Base-by-base conservation (phyloP, 2,888 invertebrate species). In the Netelia virgata region DNA sequence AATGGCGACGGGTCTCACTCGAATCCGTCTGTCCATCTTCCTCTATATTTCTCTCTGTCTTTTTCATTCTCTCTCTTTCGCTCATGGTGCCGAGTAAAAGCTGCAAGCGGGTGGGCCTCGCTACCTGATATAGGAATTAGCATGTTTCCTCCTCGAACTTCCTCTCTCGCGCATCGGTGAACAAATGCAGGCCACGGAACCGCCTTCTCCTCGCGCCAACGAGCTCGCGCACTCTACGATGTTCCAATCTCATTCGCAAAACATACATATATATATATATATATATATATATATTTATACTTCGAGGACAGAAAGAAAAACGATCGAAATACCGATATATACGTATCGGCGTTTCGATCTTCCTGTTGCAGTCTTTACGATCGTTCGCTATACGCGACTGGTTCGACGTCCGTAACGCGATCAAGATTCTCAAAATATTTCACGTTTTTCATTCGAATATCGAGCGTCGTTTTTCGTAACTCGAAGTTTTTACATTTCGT, bases 181-280 rank as follows among this genome's bases (percentile, higher is more conserved):
- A 85, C 88, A 86, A 83, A 87, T 88, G 86, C 90, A 85, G 82
- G 84, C 88, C 87, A 88, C 73, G 88, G 89, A 90, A 90, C 89
- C 84, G 79, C 79, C 85, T 82, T 83, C 82, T 84, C 59, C 84
- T 86, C 75, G 79, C 80, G 72, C 81, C 79, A 74, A 76, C 72
- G 75, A 81, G 81, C 69, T 72, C 72, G 70, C 66, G 59, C 69
- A 82, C 70, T 57, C 69, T 69, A 47, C 55, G 36, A 53, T 69
- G 66, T 68, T 63, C 50, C 69, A 63, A 69, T 53, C 69, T 47
- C 77, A 36, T 61, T 61, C 47, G 16, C 3, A n/a, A 61, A 18
- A 57, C 16, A 61, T n/a, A 28, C 14, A 61, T 18, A 61, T 11
- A 61, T 23, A 53, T n/a, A n/a, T n/a, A n/a, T n/a, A n/a, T n/a